Percentiles rank a stretch among this genome's conserved stretches.
Conservation (phyloP, 2,797 vertebrate species). For the Anomalospiza imberbis region DNA sequence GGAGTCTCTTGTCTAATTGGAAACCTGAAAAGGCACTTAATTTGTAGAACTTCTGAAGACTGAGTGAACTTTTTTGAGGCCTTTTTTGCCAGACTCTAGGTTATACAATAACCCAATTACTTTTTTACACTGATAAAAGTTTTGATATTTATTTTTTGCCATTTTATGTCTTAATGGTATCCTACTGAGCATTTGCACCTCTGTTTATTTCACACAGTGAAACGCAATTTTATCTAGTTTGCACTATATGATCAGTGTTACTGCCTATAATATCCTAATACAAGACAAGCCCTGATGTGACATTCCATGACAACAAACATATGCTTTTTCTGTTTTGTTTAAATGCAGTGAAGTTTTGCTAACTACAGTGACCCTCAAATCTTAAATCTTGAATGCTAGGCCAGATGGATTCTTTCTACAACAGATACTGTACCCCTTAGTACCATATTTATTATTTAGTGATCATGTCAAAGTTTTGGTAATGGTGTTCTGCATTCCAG, state of each 20-base stretch:
- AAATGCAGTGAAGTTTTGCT: constrained; percentile 70
- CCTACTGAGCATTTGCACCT: constrained; percentile 96
- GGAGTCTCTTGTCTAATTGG: constrained; percentile 90
- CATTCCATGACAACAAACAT: constrained; percentile 74
- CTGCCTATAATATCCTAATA: constrained; percentile 88
- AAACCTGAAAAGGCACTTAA: constrained; percentile 78
- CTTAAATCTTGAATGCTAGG: constrained; percentile 64
- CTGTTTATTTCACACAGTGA: constrained; percentile 87
- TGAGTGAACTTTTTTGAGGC: constrained; percentile 95
- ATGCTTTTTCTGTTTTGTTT: constrained; percentile 67
- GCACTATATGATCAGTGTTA: constrained; percentile 99
- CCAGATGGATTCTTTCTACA: constrained; percentile 56
- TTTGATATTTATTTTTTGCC: constrained; percentile 99
- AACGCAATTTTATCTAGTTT: constrained; percentile 92
- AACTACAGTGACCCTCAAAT: constrained; percentile 63
- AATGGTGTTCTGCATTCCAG: constrained; percentile 62
- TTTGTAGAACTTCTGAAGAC: constrained; percentile 92
- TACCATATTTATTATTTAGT: constrained; percentile 54
- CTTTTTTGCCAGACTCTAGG: constrained; percentile 99
- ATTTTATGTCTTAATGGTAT: constrained; percentile 99
- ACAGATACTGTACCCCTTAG: constrained; percentile 63
- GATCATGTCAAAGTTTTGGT: constrained; percentile 50
- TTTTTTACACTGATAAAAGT: constrained; percentile 99
- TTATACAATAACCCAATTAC: constrained; percentile 97
- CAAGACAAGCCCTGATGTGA: constrained; percentile 78